phyloP scores from a whole-genome alignment of 2,797 vertebrate genomes.

The Pseudochirops corinnae region DNA sequence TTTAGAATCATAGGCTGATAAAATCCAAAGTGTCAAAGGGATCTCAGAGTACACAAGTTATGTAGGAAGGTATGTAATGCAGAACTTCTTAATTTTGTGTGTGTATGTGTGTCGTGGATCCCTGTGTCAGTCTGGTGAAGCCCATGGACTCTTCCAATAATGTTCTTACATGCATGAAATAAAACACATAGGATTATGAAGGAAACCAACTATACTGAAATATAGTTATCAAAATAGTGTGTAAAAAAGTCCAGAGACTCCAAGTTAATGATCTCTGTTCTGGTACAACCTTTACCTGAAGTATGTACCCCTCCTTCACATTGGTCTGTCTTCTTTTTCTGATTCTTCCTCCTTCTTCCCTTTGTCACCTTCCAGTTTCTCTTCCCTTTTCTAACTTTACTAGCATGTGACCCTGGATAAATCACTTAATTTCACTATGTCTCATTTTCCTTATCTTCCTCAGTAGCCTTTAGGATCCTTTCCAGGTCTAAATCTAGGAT shows the following conservation, averaged over 20 bases:
- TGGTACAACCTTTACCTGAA: background rate
- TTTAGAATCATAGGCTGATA: background rate
- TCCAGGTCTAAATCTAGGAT: background rate
- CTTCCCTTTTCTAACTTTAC: background rate
- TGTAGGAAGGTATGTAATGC: background rate
- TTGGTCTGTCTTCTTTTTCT: background rate
- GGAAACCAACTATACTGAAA: background rate
- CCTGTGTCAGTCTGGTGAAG: background rate
- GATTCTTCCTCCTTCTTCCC: background rate
- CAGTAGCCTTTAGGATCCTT: background rate
- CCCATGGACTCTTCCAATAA: background rate
- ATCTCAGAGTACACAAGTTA: background rate
- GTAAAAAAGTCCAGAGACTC: background rate
- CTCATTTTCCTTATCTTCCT: background rate
- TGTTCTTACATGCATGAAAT: background rate
- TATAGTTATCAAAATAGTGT: background rate
- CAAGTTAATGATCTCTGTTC: background rate
- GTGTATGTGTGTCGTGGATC: background rate
- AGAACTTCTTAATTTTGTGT: background rate
- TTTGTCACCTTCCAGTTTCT: background rate
- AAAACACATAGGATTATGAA: background rate
- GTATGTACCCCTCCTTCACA: background rate
- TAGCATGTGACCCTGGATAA: background rate
- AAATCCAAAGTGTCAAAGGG: background rate
- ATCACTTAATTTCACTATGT: background rate